These are phyloP conservation scores for Caenorhabditis sp. DNA, from an alignment of 2,888 invertebrate genomes.

Conservation along the genomic window DNA sequence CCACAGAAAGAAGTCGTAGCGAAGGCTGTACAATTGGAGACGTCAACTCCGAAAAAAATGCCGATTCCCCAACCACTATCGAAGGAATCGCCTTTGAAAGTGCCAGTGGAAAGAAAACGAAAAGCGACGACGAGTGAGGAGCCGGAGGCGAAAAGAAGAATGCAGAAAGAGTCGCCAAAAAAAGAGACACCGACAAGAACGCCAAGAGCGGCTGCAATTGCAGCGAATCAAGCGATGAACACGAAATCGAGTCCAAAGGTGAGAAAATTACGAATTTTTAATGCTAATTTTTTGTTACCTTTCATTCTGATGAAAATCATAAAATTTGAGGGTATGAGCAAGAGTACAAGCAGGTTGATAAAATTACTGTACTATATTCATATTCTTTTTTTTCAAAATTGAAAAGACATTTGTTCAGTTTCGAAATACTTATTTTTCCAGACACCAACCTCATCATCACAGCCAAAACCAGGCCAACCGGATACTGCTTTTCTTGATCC, in stretches of 20 bases:
- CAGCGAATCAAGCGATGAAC: slow-evolving; percentile 28
- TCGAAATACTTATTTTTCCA: no score
- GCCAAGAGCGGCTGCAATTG: slow-evolving; percentile 29
- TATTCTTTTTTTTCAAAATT: background rate
- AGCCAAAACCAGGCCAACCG: background rate
- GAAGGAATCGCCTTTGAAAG: background rate
- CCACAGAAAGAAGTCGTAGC: no score
- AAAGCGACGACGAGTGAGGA: background rate
- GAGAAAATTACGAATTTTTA: background rate
- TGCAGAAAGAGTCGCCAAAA: slow-evolving; percentile 1
- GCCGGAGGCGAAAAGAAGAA: background rate
- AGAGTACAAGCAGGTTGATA: no score
- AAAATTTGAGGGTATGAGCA: no score
- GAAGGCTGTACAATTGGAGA: no score
- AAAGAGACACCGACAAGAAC: slow-evolving; percentile 7
- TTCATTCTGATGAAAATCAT: background rate
- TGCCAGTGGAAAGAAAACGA: background rate
- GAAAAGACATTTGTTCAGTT: no score
- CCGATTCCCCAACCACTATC: background rate
- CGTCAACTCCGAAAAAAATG: background rate
- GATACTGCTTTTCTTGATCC: slow-evolving; percentile 7
- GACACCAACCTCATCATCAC: background rate
- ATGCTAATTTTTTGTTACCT: background rate
- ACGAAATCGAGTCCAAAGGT: background rate
- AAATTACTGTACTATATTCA: background rate